These are phyloP conservation scores for Lampris incognitus DNA, from an alignment of 2,113 vertebrate genomes.

Conservation along the genomic window DNA sequence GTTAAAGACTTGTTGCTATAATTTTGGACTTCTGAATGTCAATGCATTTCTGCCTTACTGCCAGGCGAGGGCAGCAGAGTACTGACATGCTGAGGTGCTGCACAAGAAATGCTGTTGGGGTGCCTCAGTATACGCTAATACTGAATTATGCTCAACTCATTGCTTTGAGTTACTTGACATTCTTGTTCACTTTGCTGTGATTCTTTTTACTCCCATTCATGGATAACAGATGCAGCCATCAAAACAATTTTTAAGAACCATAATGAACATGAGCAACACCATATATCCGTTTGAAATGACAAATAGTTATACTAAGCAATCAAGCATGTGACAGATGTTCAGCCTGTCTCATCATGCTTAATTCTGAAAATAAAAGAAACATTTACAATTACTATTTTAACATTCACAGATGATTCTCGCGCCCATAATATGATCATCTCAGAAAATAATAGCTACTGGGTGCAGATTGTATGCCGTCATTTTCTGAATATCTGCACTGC, in stretches of 20 bases:
- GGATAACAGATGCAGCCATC: neutral
- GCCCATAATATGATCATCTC: neutral
- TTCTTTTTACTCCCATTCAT: too few relatives aligned
- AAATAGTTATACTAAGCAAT: neutral
- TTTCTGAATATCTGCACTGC: slow-evolving; percentile 63
- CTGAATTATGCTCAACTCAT: neutral
- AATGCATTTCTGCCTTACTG: slow-evolving; percentile 4
- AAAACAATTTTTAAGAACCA: neutral
- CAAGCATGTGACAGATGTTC: slow-evolving; percentile 9
- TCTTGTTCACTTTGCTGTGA: too few relatives aligned
- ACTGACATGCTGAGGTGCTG: neutral
- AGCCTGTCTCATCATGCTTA: neutral
- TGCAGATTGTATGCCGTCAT: slow-evolving; percentile 15
- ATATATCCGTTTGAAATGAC: neutral
- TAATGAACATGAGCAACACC: neutral
- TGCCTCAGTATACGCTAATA: too few relatives aligned
- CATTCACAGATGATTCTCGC: slow-evolving; percentile 20
- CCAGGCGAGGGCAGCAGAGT: slow-evolving; percentile 72
- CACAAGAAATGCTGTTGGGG: neutral
- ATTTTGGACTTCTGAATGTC: neutral
- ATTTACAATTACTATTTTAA: neutral
- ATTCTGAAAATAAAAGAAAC: neutral
- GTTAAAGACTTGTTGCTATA: neutral
- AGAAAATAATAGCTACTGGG: neutral
- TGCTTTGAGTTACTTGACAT: neutral